Evolutionary conservation across 2,797 vertebrate species (phyloP).

Genomic region (Triplophysa bombifrons): DNA sequence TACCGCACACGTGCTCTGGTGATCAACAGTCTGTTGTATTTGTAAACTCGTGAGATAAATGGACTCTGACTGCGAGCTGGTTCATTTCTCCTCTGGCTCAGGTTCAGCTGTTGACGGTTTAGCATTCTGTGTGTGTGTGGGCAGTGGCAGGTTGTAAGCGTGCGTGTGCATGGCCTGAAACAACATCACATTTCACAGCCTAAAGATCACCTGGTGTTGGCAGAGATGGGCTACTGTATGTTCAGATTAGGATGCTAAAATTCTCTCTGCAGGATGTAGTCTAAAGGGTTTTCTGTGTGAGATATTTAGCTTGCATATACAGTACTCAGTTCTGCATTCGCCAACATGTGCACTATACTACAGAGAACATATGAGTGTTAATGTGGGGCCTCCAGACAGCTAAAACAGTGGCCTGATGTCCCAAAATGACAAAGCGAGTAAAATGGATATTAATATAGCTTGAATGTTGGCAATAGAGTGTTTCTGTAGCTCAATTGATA

Average conservation of each 20-base stretch:
- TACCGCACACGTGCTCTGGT: background rate
- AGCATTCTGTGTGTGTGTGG: slow-evolving; percentile 25
- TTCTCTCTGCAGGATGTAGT: background rate
- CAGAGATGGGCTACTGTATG: background rate
- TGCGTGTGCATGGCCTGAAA: slow-evolving; percentile 40
- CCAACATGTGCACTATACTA: too few relatives aligned
- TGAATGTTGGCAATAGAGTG: too few relatives aligned
- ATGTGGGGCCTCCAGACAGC: too few relatives aligned
- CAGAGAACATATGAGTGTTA: too few relatives aligned
- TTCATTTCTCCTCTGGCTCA: slow-evolving; percentile 8
- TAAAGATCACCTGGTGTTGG: slow-evolving; percentile 27
- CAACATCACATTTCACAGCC: slow-evolving; percentile 41
- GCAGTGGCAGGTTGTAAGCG: slow-evolving; percentile 43
- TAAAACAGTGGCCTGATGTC: background rate
- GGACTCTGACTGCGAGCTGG: background rate
- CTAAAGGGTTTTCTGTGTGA: background rate
- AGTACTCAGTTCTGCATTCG: too few relatives aligned
- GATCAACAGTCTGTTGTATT: slow-evolving; percentile 57
- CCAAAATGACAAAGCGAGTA: background rate
- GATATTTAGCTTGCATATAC: too few relatives aligned
- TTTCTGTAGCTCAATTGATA: too few relatives aligned
- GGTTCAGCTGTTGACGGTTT: background rate
- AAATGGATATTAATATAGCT: background rate
- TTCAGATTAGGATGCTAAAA: background rate
- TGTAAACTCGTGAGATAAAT: slow-evolving; percentile 56